Conservation (phyloP, 2,113 vertebrate genomes). For the Galbula dea region DNA sequence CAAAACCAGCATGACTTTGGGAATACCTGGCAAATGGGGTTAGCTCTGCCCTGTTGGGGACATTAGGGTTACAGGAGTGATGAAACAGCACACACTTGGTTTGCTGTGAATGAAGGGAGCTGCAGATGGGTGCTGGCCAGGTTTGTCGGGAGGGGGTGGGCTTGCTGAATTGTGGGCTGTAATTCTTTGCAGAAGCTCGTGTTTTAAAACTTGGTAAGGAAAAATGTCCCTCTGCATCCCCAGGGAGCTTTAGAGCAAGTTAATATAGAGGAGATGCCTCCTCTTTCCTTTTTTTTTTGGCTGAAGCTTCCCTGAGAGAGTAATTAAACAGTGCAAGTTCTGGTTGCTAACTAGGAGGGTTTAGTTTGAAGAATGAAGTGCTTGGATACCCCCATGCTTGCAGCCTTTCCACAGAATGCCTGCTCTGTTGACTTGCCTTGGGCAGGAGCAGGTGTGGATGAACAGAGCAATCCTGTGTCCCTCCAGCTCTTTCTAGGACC, state of each 20-base stretch:
- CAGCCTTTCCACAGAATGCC: not conserved
- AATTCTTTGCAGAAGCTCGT: not conserved
- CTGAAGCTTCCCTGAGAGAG: constrained; percentile 47
- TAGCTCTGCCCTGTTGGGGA: not conserved
- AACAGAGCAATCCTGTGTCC: not conserved
- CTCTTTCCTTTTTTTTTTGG: not conserved
- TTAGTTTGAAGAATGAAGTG: not conserved
- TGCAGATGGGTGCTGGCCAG: fast-evolving
- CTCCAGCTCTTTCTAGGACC: not conserved
- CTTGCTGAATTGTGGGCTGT: not conserved
- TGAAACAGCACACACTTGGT: fast-evolving
- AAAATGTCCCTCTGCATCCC: not conserved
- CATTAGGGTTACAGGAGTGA: not conserved
- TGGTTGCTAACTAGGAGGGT: not conserved
- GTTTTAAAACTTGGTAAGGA: not conserved
- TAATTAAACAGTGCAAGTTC: constrained; percentile 44
- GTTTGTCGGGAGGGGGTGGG: not conserved
- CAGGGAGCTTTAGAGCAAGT: not conserved
- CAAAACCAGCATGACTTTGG: not conserved
- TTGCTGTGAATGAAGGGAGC: not conserved
- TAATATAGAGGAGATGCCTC: not conserved
- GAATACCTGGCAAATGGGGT: not conserved
- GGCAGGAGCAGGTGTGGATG: not conserved
- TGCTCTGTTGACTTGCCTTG: not conserved
- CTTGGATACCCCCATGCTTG: not conserved